These are phyloP conservation scores for Drosophila dives DNA, from an alignment of 2,888 invertebrate genomes.

Conservation along the genomic window DNA sequence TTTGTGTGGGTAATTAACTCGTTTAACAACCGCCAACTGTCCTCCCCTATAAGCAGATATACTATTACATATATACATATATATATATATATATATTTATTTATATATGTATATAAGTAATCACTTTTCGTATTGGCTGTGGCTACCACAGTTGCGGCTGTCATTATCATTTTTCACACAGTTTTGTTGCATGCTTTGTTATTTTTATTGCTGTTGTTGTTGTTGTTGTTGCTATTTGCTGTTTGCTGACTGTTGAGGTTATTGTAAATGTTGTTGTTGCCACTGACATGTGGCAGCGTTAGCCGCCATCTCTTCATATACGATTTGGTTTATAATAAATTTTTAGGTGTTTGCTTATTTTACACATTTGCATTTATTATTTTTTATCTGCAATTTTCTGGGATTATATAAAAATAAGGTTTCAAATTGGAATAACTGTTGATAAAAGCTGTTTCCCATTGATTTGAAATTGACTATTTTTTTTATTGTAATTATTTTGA, in stretches of 20 bases:
- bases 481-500: background rate
- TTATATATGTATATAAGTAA: constrained; percentile 43
- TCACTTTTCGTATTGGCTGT: constrained; percentile 69
- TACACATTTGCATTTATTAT: constrained; percentile 4
- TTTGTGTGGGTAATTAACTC: constrained; percentile 64
- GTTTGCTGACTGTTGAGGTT: constrained; percentile 32
- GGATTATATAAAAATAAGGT: constrained; percentile 1
- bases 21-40: constrained; percentile 24
- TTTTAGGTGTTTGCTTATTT: constrained; percentile 14
- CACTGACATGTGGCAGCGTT: constrained; percentile 45
- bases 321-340: background rate
- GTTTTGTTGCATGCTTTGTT: constrained; percentile 37
- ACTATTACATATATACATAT: constrained; percentile 6
- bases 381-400: constrained; percentile 3
- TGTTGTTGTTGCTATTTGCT: constrained; percentile 21
- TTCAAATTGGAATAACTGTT: constrained; percentile 4
- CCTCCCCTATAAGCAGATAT: constrained; percentile 8
- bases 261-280: constrained; percentile 24
- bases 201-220: constrained; percentile 22
- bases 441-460: background rate
- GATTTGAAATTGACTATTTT: background rate
- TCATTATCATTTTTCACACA: constrained; percentile 74
- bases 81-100: constrained; percentile 21
- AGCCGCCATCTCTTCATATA: constrained; percentile 8
- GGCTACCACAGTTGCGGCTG: constrained; percentile 54